These are phyloP conservation scores for Drosophila austrosaltans DNA, from an alignment of 2,888 invertebrate species.

Conservation along the genomic window DNA sequence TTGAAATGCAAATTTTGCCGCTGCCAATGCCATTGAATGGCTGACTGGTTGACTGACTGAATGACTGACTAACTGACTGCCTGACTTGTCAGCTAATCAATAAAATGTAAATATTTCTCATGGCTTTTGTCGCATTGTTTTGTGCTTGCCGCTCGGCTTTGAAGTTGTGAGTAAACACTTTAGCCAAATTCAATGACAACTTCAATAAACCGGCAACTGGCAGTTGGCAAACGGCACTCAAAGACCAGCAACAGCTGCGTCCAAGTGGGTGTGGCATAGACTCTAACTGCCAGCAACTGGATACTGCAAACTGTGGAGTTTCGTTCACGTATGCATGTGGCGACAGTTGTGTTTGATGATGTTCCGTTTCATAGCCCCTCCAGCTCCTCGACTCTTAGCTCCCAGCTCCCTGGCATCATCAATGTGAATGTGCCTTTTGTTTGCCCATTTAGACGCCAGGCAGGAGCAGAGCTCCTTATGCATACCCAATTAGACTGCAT, in stretches of 20 bases:
- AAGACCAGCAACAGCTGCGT: constrained; percentile 55
- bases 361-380: background rate
- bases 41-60: background rate
- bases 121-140: constrained; percentile 50
- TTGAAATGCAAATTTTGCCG: constrained; percentile 24
- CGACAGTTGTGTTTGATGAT: constrained; percentile 59
- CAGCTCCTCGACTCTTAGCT: background rate
- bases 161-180: constrained; percentile 69
- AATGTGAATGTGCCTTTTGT: constrained; percentile 20
- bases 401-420: constrained; percentile 46
- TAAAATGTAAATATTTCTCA: constrained; percentile 71
- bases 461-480: constrained; percentile 10
- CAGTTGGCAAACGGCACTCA: constrained; percentile 6
- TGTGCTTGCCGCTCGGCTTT: constrained; percentile 26
- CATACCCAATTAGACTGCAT: constrained; percentile 44
- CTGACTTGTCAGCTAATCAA: constrained; percentile 68
- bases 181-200: constrained; percentile 63
- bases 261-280: constrained; percentile 34
- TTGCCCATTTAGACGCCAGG: constrained; percentile 16
- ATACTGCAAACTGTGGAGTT: background rate
- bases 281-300: constrained; percentile 6
- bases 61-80: background rate
- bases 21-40: constrained; percentile 19
- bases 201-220: constrained; percentile 49
- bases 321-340: constrained; percentile 20